Base-by-base conservation (phyloP, 2,797 vertebrate genomes). In the Semotilus atromaculatus region DNA sequence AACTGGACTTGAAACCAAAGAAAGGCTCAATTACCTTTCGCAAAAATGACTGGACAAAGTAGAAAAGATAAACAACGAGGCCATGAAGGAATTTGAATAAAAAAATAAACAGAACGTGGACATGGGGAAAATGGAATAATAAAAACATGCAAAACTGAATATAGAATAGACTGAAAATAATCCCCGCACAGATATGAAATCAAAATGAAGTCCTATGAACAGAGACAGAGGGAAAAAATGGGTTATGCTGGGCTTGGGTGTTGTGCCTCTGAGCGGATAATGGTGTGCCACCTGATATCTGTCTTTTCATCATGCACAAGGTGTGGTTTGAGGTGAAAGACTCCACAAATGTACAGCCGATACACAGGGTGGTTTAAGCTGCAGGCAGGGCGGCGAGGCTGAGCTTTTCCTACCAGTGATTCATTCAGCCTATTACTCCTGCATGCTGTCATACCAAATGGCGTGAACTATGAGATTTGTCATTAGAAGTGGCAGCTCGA, bases 401-500 rank as follows among this genome's bases (percentile, higher is more conserved):
- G 66, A 84, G 78, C 71, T 87, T 89, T 87, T 87, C 62, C 86
- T 67, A 85, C 71, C 90, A 92, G 88, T 92, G 92, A 94, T 94
- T 92, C 93, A 92, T 95, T 93, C 90, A 91, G 91, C 90, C 93
- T 91, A 94, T 92, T 92, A 93, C 90, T 93, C 93, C 92, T 91
- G 92, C 93, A 92, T 92, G 92, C 92, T 93, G 94, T 95, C 94
- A 92, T 90, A 92, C 86, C 90, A 92, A 92, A 92, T 91, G 91
- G 92, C 89, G 90, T 85, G 92, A 94, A 94, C 91, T 88, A 91
- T 91, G 92, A 92, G 89, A 95, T 94, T 93, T 93, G 93, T 95
- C 94, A 94, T 93, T 90, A 92, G 92, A 94, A 90, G 91, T 94
- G 93, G 92, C 94, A 94, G 93, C 90, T 92, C 89, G 92, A 91